phyloP scores from a whole-genome alignment of 2,888 invertebrate genomes.

The Metellina segmentata region DNA sequence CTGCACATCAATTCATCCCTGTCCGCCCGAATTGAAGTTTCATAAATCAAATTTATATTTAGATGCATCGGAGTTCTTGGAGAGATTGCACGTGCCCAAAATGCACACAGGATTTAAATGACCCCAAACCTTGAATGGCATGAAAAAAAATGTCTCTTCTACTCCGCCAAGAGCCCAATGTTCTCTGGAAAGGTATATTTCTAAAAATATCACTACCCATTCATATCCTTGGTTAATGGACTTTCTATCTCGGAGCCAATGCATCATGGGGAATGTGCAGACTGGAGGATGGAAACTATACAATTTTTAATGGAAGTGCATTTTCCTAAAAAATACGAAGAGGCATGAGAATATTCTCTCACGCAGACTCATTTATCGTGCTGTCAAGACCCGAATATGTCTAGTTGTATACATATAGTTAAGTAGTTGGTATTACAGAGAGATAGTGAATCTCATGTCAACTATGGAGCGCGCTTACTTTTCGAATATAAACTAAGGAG shows the following conservation, averaged over 20 bases:
- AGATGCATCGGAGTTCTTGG: not conserved
- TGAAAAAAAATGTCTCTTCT: too few species aligned
- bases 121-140: not conserved
- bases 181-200: not conserved
- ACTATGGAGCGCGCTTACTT: too few species aligned
- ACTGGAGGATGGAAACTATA: not conserved
- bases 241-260: not conserved
- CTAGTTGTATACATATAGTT: not conserved
- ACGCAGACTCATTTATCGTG: not conserved
- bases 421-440: too few species aligned
- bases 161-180: too few species aligned
- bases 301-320: constrained; percentile 24
- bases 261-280: not conserved
- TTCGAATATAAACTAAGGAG: too few species aligned
- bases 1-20: not conserved
- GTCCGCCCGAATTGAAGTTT: not conserved
- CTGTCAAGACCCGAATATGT: not conserved
- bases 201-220: constrained; percentile 16
- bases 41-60: constrained; percentile 7
- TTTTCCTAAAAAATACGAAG: constrained; percentile 1
- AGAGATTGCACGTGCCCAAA: not conserved
- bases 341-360: not conserved
- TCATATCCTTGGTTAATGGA: constrained; percentile 12
- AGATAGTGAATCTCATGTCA: too few species aligned
- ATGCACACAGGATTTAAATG: not conserved